Conservation (phyloP, 2,797 vertebrate species). For the Hydrocynus forskahlii region DNA sequence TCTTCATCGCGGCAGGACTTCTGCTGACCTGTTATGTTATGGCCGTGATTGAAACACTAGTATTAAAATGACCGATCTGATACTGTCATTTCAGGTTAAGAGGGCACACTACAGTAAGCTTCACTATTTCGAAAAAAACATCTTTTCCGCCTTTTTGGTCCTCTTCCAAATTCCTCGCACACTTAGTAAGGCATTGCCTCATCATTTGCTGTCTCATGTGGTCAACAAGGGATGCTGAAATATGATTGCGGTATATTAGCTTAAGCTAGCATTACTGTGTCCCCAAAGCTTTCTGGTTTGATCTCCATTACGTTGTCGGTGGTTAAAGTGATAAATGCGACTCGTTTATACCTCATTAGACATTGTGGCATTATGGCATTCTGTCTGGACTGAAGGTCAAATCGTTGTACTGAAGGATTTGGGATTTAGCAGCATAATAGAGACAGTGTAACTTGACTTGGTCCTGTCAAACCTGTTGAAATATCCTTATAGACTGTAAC, state of each 20-base stretch:
- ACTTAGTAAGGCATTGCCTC: conserved; percentile 1
- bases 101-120: no score
- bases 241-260: conserved; percentile 36
- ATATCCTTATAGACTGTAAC: not conserved
- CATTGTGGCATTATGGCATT: not conserved
- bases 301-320: conserved; percentile 24
- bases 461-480: not conserved
- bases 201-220: conserved; percentile 10
- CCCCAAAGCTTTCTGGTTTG: conserved; percentile 37
- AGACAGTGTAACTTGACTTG: conserved; percentile 13
- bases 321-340: conserved; percentile 15
- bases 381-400: not conserved
- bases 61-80: not conserved
- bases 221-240: conserved; percentile 10
- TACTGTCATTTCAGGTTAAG: conserved; percentile 7
- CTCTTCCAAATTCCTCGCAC: not conserved
- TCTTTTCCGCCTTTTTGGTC: not conserved
- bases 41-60: not conserved
- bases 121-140: no score
- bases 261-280: conserved; percentile 59
- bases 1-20: not conserved
- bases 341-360: conserved; percentile 18
- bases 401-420: conserved; percentile 9
- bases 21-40: not conserved
- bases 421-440: conserved; percentile 1